These are phyloP conservation scores for Atherinomorus stipes DNA, from an alignment of 2,113 vertebrate genomes.

Conservation along the genomic window DNA sequence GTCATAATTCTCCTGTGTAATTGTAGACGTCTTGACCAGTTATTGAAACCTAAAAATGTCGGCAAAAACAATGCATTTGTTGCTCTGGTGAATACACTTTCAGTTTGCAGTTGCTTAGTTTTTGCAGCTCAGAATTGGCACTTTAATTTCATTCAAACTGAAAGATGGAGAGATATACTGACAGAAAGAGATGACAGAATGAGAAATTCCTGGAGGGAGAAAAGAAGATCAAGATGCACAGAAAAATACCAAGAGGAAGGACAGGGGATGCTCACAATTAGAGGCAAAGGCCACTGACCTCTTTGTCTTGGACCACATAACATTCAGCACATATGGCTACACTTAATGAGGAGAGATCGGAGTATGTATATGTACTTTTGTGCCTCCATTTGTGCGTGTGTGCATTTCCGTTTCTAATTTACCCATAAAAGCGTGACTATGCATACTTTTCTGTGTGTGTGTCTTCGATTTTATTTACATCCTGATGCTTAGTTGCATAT, in stretches of 20 bases:
- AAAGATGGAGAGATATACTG: conserved; percentile 49
- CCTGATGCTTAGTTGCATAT: conserved; percentile 39
- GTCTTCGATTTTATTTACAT: conserved; percentile 49
- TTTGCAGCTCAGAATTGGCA: conserved; percentile 15
- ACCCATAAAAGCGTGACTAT: neutral
- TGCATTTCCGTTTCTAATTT: conserved; percentile 29
- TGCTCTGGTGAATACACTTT: conserved; percentile 5
- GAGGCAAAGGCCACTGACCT: conserved; percentile 60
- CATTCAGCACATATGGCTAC: conserved; percentile 62
- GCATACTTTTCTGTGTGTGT: conserved; percentile 29
- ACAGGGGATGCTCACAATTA: conserved; percentile 24
- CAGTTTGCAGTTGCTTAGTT: neutral
- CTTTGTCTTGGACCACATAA: conserved; percentile 43
- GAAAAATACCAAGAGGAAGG: neutral
- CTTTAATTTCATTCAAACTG: conserved; percentile 26
- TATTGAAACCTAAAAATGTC: neutral
- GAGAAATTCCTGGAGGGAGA: conserved; percentile 6
- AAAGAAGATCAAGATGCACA: conserved; percentile 9
- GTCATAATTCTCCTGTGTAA: neutral
- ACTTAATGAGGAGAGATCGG: conserved; percentile 46
- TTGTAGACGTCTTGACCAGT: neutral
- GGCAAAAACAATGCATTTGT: neutral
- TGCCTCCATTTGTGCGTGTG: conserved; percentile 16
- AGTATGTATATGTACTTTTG: conserved; percentile 3
- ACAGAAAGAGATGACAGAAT: conserved; percentile 44